Percentiles rank a stretch among this genome's conserved stretches.
These are phyloP conservation scores for Heliornis fulica DNA, from an alignment of 2,113 vertebrate genomes.

Conservation along the genomic window DNA sequence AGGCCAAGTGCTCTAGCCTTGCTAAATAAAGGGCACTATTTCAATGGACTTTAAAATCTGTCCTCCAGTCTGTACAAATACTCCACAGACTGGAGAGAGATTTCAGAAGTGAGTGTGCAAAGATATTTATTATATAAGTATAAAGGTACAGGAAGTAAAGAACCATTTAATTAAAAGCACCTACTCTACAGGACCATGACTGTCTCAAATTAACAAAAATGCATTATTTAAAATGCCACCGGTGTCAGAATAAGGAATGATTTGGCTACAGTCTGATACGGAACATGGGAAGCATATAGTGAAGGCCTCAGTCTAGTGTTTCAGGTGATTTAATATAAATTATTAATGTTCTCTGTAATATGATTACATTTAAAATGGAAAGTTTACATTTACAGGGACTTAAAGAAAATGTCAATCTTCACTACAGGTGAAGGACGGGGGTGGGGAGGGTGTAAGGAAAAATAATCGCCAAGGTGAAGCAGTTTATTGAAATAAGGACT, in stretches of 20 bases:
- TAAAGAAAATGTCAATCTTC: background rate
- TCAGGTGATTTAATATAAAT: background rate
- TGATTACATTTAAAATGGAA: background rate
- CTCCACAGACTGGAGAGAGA: background rate
- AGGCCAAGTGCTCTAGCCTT: background rate
- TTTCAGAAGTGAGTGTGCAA: background rate
- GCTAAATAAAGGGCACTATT: background rate
- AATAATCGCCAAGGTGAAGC: background rate
- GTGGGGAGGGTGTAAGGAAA: background rate
- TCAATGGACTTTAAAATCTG: background rate
- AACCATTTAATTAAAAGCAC: background rate
- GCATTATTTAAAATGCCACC: background rate
- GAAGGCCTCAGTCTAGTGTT: background rate
- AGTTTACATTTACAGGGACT: background rate
- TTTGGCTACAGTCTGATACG: background rate
- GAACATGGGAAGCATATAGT: background rate
- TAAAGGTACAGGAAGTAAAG: background rate
- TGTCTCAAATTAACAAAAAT: constrained; percentile 1
- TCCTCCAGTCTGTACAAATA: background rate
- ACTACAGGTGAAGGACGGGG: background rate
- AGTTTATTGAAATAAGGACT: background rate
- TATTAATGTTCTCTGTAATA: background rate
- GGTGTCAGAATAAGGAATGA: background rate
- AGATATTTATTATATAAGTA: background rate
- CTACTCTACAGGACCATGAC: background rate